Conservation (phyloP, 53 echinoderm and acorn worm genomes). For the Echinometra lucunter region DNA sequence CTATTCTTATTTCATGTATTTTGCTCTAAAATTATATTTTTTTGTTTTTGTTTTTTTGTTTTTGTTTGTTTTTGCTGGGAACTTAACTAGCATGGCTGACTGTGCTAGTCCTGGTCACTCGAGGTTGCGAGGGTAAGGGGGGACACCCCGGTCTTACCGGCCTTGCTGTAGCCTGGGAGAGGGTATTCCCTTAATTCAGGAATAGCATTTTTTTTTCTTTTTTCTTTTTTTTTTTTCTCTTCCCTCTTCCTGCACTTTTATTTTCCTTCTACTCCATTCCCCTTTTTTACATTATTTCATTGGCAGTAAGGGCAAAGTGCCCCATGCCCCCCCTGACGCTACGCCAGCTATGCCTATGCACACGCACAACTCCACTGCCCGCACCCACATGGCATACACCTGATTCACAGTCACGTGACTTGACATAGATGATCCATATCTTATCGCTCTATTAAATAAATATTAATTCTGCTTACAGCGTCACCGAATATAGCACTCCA, state of each 20-base stretch:
- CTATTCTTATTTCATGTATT: not conserved
- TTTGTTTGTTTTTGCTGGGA: no score
- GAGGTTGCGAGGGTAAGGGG: no score
- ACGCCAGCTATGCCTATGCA: not conserved
- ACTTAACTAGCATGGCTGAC: no score
- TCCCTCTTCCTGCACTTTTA: not conserved
- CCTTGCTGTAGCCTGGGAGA: no score
- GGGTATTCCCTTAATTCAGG: no score
- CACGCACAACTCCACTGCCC: not conserved
- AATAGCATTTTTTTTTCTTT: no score
- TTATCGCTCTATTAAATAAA: conserved; percentile 37
- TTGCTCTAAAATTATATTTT: no score
- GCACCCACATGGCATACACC: not conserved
- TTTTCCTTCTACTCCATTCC: not conserved
- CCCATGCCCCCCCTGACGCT: not conserved
- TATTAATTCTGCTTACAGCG: conserved; percentile 6
- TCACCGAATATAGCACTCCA: not conserved
- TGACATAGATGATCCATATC: not conserved
- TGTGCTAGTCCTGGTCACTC: no score
- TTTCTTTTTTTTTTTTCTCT: no score
- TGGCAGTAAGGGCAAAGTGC: not conserved
- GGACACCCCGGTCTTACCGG: no score
- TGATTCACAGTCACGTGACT: not conserved
- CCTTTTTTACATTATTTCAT: not conserved
- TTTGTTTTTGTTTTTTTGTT: no score